These are phyloP conservation scores for Orussus abietinus DNA, from an alignment of 1,140 invertebrate genomes.

Conservation along the genomic window DNA sequence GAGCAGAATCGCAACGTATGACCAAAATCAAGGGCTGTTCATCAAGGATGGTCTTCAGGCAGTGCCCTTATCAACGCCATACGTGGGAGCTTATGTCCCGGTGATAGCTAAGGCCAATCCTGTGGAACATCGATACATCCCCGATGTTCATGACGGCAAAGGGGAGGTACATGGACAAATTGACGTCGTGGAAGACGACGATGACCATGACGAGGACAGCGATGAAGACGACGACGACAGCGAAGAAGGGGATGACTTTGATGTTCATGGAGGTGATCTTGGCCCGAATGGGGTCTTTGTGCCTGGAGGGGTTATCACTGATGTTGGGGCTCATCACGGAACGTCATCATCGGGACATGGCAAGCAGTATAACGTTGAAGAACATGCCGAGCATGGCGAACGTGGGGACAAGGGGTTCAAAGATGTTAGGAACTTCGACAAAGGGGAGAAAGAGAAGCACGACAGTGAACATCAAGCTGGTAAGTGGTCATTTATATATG, in stretches of 20 bases:
- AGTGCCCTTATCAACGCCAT: too few relatives aligned
- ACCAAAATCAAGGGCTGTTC: too few relatives aligned
- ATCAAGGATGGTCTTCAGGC: too few relatives aligned
- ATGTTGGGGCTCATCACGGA: neutral
- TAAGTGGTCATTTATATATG: slow-evolving; percentile 16
- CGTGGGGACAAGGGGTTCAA: slow-evolving; percentile 61
- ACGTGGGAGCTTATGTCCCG: too few relatives aligned
- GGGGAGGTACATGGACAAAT: too few relatives aligned
- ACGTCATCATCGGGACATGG: slow-evolving; percentile 38
- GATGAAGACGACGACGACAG: neutral
- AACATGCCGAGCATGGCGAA: slow-evolving; percentile 55
- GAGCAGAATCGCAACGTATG: too few relatives aligned
- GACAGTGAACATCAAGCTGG: slow-evolving; percentile 33
- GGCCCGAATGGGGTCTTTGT: too few relatives aligned
- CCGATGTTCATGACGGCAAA: too few relatives aligned
- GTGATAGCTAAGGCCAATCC: too few relatives aligned
- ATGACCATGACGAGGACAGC: neutral
- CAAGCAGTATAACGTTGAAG: slow-evolving; percentile 53
- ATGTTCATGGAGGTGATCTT: neutral
- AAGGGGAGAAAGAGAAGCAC: slow-evolving; percentile 49
- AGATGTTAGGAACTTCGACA: slow-evolving; percentile 55
- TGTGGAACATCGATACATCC: too few relatives aligned
- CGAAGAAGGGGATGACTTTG: slow-evolving; percentile 3
- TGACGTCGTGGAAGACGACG: too few relatives aligned
- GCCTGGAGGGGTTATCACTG: too few relatives aligned